Percentiles rank a stretch among this genome's conserved stretches.
These are phyloP conservation scores for Probosciger aterrimus DNA, from an alignment of 2,113 vertebrate genomes.

Conservation along the genomic window DNA sequence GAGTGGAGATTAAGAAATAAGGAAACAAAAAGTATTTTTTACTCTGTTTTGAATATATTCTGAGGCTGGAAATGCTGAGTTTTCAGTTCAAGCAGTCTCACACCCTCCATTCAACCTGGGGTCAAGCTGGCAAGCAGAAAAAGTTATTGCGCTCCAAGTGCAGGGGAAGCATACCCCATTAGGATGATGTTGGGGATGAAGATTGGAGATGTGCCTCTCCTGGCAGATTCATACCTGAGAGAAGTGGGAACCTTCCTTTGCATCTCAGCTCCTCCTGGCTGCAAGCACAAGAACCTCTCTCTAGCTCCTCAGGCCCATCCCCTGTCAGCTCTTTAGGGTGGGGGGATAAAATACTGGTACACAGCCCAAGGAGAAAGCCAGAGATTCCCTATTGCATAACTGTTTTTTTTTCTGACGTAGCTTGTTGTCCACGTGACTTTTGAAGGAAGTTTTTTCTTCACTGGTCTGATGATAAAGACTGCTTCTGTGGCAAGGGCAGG, in stretches of 20 bases:
- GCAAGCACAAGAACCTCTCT: not conserved
- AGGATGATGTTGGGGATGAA: not conserved
- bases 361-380: not conserved
- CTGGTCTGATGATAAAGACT: not conserved
- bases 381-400: not conserved
- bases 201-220: not conserved
- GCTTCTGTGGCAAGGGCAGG: not conserved
- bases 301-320: not conserved
- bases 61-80: not conserved
- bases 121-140: not conserved
- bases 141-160: not conserved
- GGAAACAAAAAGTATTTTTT: not conserved
- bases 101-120: not conserved
- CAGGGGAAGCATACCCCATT: not conserved
- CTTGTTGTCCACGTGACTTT: not conserved
- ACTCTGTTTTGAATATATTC: not conserved
- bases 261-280: not conserved
- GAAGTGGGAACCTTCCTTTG: not conserved
- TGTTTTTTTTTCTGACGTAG: not conserved
- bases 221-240: accelerated
- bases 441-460: not conserved
- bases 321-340: not conserved
- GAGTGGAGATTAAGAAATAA: not conserved
- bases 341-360: not conserved
- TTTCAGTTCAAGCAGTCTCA: not conserved